Evolutionary conservation across 1,140 invertebrate genomes (phyloP).

Genomic region (Bombyx mandarina): DNA sequence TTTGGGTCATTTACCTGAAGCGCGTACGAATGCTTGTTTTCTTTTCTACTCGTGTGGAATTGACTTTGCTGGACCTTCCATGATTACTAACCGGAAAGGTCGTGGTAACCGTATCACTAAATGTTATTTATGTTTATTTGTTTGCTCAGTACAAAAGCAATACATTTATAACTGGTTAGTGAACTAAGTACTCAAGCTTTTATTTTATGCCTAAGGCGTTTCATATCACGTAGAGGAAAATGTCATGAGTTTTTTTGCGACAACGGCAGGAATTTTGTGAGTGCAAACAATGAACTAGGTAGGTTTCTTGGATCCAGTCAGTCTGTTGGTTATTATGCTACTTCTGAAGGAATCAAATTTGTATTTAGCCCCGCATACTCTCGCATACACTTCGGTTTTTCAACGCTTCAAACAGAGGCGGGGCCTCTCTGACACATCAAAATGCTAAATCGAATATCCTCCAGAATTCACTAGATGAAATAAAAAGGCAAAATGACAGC

Average conservation of each 20-base stretch:
- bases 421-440: no score
- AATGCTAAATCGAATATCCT: no score
- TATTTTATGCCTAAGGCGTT: slow-evolving; percentile 8
- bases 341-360: no score
- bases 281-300: slow-evolving; percentile 1
- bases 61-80: slow-evolving; percentile 10
- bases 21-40: slow-evolving; percentile 2
- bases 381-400: no score
- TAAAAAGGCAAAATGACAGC: no score
- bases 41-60: slow-evolving; percentile 19
- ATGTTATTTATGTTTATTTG: slow-evolving; percentile 30
- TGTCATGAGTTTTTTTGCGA: slow-evolving; percentile 7
- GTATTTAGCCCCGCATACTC: no score
- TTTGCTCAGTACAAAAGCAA: slow-evolving; percentile 24
- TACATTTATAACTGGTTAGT: slow-evolving; percentile 22
- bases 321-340: no score
- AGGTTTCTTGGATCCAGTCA: no score
- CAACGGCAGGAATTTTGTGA: slow-evolving; percentile 15
- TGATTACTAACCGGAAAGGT: no score
- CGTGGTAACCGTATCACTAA: slow-evolving; percentile 19
- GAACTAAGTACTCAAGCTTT: slow-evolving; percentile 9
- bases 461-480: no score
- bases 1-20: slow-evolving; percentile 12
- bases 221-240: slow-evolving; percentile 9
- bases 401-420: no score